Base-by-base conservation (phyloP, 2,113 vertebrate species). In the Herpailurus yagouaroundi region DNA sequence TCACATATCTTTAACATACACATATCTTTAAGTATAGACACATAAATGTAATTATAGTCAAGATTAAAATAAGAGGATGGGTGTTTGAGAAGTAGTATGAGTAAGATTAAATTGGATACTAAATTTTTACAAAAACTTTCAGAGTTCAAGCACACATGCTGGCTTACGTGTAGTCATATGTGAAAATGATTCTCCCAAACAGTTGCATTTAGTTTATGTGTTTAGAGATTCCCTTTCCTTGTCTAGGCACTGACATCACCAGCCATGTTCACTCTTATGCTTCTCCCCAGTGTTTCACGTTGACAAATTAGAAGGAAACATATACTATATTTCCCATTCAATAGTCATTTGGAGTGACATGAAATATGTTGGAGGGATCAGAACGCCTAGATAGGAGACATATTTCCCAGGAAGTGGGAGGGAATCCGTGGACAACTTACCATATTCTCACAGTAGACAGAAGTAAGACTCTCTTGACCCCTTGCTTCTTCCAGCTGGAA, bases 11-110 rank as follows among this genome's bases (percentile, higher is more conserved):
- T 91, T 79, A 57, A 90, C 60, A 60, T 21, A 69, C 36, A 52
- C 31, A 71, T 31, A 41, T 23, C 36, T 95, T 50, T 48, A 97
- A 36, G 1, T 50, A n/a, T 57, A 93, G n/a, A 38, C 10, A 88
- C 14, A 12, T 23, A 64, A 55, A 81, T 91, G 23, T 27, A 91
- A 77, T 45, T 71, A 41, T 3, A 94, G 12, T 10, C 55, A 74
- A 89, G 15, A 69, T 94, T 83, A 89, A 95, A 81, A 45, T 81
- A 95, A 86, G 27, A 73, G 36, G 9, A 64, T 71, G 33, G 1
- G 12, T 36, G 11, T 2, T 19, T 93, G 57, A 7, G 64, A 88
- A 93, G 38, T 45, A 64, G 27, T 64, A 36, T 36, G 11, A 63
- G 27, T 48, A n/a, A 68, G 9, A 69, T 81, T 38, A 81, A 91